Evolutionary conservation across 2,888 invertebrate species (phyloP), one percentile per base, ranked within the genome.

Genomic region (Linnaemya tessellans): DNA sequence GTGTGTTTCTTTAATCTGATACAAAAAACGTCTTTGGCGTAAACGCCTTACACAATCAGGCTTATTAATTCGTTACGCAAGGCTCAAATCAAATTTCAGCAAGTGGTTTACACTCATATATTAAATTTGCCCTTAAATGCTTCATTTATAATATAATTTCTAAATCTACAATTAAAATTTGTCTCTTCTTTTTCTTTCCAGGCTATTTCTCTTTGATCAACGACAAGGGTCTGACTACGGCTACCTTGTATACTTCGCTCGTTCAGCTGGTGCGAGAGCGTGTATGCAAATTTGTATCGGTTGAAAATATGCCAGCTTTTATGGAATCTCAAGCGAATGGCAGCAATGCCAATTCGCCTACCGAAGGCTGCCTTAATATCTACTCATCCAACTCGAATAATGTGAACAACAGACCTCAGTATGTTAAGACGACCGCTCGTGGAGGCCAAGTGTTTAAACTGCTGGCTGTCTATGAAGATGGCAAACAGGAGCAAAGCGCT

Each of bases 381-480:
- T 88, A 88, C 46, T 80, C 84, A 35, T 78, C 87, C 7, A 83
- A 86, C 22, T 79, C 86, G 51, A 83, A 86, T 51, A 68, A 86
- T 60, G 87, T 86, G 78, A 89, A 89, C 80, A 89, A 88, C 67
- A 88, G 92, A 30, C 91, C 93, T 30, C 94, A 94, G 87, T 96
- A 96, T 89, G 94, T 95, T 88, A 95, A 96, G 88, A 95, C 95
- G n/a, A 95, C 95, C 77, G 95, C 95, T 56, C 93, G 95, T 71
- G 95, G 95, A 1, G 96, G 96, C 0, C 96, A 96, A 86, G 95
- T 96, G 49, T 94, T 96, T 88, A 94, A 96, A 58, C 92, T 96
- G 62, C 93, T 96, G 15, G 96, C 96, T 0, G 96, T 96, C 60
- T 96, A 96, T 91, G 96, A 96, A 84, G 96, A 96, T 92, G 95